phyloP scores from a whole-genome alignment of 1,140 invertebrate species.

The Macrobrachium rosenbergii region DNA sequence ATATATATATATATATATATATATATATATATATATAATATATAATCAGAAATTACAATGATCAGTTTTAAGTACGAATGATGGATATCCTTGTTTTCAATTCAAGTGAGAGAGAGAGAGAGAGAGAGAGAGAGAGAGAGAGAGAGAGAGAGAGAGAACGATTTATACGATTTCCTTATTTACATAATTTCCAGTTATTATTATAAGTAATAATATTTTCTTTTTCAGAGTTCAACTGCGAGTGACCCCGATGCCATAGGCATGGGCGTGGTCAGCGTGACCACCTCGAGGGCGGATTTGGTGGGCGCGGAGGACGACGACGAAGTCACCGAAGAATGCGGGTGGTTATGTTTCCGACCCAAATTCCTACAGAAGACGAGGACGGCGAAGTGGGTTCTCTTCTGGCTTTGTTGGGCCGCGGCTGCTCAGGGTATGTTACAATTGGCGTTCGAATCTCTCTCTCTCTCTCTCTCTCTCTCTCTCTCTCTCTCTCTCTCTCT shows the following conservation, averaged over 20 bases:
- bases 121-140: no score
- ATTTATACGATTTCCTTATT: no score
- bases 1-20: no score
- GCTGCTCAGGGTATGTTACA: conserved; percentile 81
- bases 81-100: no score
- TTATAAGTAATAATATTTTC: not conserved
- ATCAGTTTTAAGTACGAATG: no score
- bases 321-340: conserved; percentile 72
- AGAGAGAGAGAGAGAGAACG: not conserved
- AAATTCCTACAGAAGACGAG: conserved; percentile 76
- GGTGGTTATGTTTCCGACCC: conserved; percentile 78
- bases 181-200: not conserved
- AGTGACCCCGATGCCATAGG: conserved; percentile 16
- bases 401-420: conserved; percentile 86
- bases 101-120: no score
- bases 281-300: conserved; percentile 47
- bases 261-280: conserved; percentile 17
- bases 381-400: conserved; percentile 82
- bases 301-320: conserved; percentile 58
- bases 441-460: no score
- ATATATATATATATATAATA: no score
- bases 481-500: no score
- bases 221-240: conserved; percentile 30
- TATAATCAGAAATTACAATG: no score
- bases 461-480: no score